These are phyloP conservation scores for Tricholaema leucomelas DNA, from an alignment of 2,113 vertebrate species.

Conservation along the genomic window DNA sequence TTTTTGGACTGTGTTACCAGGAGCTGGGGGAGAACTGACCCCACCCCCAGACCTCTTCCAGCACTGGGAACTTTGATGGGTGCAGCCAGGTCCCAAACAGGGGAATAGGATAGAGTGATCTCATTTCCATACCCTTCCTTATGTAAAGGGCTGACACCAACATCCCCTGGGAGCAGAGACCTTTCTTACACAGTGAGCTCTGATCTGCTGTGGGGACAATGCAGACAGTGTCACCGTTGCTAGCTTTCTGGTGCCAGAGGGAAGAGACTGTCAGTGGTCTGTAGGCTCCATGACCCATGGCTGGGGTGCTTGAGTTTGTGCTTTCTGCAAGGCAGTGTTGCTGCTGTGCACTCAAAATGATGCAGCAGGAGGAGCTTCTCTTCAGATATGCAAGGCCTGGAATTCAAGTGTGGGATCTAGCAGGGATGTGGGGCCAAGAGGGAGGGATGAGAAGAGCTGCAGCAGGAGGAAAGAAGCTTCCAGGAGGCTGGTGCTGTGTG, in stretches of 20 bases:
- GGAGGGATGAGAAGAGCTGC: not conserved
- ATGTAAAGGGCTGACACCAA: not conserved
- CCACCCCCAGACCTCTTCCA: slow-evolving; percentile 21
- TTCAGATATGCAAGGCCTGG: not conserved
- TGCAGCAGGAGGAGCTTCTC: not conserved
- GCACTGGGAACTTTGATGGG: not conserved
- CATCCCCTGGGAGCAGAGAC: not conserved
- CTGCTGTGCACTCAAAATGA: rapidly evolving
- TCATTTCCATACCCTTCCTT: not conserved
- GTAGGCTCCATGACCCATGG: not conserved
- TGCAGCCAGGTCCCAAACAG: not conserved
- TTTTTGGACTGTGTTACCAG: slow-evolving; percentile 60
- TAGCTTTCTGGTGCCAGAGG: not conserved
- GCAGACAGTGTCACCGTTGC: not conserved
- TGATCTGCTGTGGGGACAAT: not conserved
- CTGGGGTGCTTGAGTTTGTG: not conserved
- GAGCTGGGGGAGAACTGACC: slow-evolving; percentile 35
- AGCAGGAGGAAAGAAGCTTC: not conserved
- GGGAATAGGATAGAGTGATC: not conserved
- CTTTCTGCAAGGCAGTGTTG: not conserved
- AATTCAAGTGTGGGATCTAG: not conserved
- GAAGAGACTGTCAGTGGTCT: not conserved
- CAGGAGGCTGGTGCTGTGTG: not conserved
- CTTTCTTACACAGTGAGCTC: not conserved
- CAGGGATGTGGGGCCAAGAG: not conserved